phyloP scores from a whole-genome alignment of 2,113 vertebrate genomes.

The Ailurus styani region DNA sequence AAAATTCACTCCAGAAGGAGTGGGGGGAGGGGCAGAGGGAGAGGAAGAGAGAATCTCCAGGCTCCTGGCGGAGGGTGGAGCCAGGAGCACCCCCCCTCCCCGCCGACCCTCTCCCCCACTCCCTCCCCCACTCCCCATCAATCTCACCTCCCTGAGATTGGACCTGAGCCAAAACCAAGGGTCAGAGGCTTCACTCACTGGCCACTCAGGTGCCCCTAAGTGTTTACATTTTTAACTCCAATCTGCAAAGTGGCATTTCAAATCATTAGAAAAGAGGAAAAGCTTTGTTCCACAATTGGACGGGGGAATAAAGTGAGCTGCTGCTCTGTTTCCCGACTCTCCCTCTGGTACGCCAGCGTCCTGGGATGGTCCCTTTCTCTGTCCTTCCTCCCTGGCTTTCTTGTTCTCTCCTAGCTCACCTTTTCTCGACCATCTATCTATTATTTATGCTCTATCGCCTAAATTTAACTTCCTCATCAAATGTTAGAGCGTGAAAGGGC shows the following conservation, averaged over 20 bases:
- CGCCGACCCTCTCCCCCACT: no score
- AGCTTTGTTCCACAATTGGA: neutral
- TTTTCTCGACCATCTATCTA: neutral
- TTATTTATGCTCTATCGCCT: neutral
- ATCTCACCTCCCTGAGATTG: neutral
- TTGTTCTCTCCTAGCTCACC: neutral
- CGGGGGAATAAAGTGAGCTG: neutral
- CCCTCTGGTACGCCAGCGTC: neutral
- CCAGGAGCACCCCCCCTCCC: neutral
- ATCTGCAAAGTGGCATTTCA: neutral
- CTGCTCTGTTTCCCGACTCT: neutral
- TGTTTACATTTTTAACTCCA: neutral
- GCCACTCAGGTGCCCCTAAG: neutral
- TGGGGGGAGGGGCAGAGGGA: neutral
- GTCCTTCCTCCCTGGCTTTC: neutral
- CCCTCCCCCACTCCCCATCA: fast-evolving
- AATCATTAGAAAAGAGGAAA: neutral
- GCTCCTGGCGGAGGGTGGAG: neutral
- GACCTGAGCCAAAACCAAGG: neutral
- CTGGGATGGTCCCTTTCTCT: neutral
- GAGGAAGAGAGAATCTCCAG: neutral
- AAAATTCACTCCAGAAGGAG: neutral
- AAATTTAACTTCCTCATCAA: neutral
- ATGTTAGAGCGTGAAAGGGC: neutral
- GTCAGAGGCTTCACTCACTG: neutral